Evolutionary conservation across 2,113 vertebrate species (phyloP), one percentile per base, ranked within the genome.

Genomic region (Xiphophorus couchianus): DNA sequence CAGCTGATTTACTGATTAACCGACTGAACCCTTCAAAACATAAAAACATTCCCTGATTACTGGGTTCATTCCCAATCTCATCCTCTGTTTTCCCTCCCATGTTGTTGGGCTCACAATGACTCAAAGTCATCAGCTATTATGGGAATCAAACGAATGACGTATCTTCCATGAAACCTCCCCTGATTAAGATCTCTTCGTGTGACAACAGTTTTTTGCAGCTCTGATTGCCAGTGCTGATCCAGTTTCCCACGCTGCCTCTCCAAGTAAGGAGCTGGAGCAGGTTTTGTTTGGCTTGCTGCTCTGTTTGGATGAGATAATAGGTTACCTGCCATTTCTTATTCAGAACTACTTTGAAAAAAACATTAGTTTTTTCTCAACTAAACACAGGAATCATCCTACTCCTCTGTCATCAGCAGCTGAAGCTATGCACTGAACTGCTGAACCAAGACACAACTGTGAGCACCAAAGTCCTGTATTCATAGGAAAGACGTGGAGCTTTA

Each of bases 281-380:
- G 35, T 54, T 74, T 15, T 75, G 80, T 72, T 90, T 86, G 84
- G 84, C 81, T 76, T 6, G 2, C 39, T 11, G 68, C 58, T 77
- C 28, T 74, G 75, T 84, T 87, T 74, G 60, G 79, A 73, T 85
- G 62, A 86, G 84, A 88, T 77, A 88, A 90, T 85, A 27, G 81
- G 69, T 85, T 85, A 86, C 85, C 82, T 89, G 86, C 76, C 68
- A 74, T 72, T 83, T 78, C 73, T 86, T 83, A 70, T 84, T 80
- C 83, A 78, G 61, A 84, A 67, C 68, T 29, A 48, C 44, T 48
- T 48, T 48, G 37, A 30, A 37, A 30, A 62, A 68, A 71, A 71
- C 4, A 39, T 12, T 33, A 37, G 35, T 7, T 14, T 6, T 7
- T 7, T 14, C 44, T 19, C 5, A 5, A 10, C 11, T 68, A 68